Percentiles rank a stretch among this genome's conserved stretches.
Evolutionary conservation across 2,888 invertebrate genomes (phyloP).

Genomic region (Physocephala rufipes): DNA sequence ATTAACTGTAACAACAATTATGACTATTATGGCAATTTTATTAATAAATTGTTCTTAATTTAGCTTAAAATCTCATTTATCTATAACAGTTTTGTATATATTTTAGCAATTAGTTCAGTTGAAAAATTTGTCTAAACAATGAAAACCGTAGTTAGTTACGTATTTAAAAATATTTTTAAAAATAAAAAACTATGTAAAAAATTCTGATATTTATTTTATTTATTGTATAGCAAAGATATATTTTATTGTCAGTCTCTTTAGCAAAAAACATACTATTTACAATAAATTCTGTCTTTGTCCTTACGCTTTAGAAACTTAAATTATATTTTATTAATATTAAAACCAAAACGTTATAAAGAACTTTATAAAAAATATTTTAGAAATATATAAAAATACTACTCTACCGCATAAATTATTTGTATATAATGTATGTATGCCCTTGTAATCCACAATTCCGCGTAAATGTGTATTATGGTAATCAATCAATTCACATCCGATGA

Average conservation of each 20-base stretch:
- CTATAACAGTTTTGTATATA: no score
- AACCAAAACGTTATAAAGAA: conserved; percentile 28
- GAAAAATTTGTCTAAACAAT: no score
- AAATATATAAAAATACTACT: background rate
- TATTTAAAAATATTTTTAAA: no score
- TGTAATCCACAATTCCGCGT: conserved; percentile 12
- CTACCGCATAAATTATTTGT: background rate
- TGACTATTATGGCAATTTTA: no score
- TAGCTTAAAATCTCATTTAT: no score
- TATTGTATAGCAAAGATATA: conserved; percentile 1
- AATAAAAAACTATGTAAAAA: background rate
- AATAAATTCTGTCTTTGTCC: background rate
- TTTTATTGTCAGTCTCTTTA: background rate
- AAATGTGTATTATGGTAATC: conserved; percentile 30
- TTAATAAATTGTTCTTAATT: no score
- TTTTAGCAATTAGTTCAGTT: no score
- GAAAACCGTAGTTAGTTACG: no score
- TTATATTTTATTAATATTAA: conserved; percentile 26
- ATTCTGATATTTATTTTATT: background rate
- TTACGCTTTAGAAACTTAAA: background rate
- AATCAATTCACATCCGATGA: conserved; percentile 9
- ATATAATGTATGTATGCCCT: no score
- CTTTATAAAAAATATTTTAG: background rate
- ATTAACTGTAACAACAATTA: no score
- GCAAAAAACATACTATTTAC: background rate